Base-by-base conservation (phyloP, 37 sponge, comb jelly and placozoan genomes). In the Ephydatia muelleri region DNA sequence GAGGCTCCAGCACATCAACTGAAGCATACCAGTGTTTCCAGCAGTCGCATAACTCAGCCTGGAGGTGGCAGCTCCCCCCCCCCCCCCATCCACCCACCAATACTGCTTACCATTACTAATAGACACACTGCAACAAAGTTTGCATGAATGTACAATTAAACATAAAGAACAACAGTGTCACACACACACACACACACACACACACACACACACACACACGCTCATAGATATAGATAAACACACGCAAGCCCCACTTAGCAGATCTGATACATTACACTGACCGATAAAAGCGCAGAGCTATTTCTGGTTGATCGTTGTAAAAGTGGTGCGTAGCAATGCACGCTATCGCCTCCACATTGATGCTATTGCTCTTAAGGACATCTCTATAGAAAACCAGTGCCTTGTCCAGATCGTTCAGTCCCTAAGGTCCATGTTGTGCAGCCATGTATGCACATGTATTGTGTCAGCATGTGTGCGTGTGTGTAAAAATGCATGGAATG, bases 261-360 rank as follows among this genome's bases (percentile, higher is more conserved):
- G 14, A 57, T 11, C 57, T 19, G 1, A 4, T 57, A 21, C 57
- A 57, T 57, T 14, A 29, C 5, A 74, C 77, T 38, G 49, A 91
- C 96, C 96, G 84, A 84, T 93, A 96, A 37, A 84, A 96, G 31
- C 94, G 80, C 0, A 99, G 91, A 0, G 99, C 99, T 39, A 99
- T 95, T 68, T 99, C 99, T 47, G 99, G 99, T 83, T 94, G 94
- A 72, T 97, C 99, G 25, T 71, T 89, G 92, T 99, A 99, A 86
- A 99, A 99, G 88, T 96, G 89, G 74, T 99, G 90, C 12, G 95
- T 99, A 16, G 92, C 99, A 31, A 96, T 84, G 77, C 97, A 93
- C 22, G 99, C 99, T 34, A 96, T 95, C 32, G 99, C 94, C 84
- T 99, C 99, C 77, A 97, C 91, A 85, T 75, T 71, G 28, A 93